A percentile compares a stretch with the other conserved stretches of the same genome.
These are phyloP conservation scores for Triops longicaudatus DNA, from an alignment of 1,140 invertebrate species.

Conservation along the genomic window DNA sequence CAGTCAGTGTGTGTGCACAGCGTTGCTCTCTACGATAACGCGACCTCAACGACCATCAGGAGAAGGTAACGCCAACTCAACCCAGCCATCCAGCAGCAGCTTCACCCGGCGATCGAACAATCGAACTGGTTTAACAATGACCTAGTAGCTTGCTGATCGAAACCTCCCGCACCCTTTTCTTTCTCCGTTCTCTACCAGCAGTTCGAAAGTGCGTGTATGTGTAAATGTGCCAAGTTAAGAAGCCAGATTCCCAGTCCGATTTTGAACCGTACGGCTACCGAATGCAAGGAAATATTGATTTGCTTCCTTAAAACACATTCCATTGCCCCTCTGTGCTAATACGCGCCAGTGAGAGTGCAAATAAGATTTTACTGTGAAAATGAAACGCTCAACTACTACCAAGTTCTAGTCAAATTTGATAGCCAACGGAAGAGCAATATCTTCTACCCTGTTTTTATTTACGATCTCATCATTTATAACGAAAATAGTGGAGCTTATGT, in stretches of 20 bases:
- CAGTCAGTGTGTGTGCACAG: conserved; percentile 1
- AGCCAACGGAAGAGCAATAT: background rate
- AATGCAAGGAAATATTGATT: conserved; percentile 5
- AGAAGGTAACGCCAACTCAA: background rate
- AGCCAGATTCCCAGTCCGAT: background rate
- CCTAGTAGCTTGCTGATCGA: conserved; percentile 11
- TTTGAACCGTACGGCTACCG: background rate
- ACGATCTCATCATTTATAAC: too few species aligned
- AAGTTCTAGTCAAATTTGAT: background rate
- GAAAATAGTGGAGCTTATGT: too few species aligned
- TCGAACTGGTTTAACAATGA: conserved; percentile 15
- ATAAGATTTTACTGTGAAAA: background rate
- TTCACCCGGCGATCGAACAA: background rate
- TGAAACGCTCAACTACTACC: background rate
- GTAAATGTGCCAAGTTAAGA: background rate
- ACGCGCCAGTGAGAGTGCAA: background rate
- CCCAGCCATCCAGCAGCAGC: background rate
- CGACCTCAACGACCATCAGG: conserved; percentile 10
- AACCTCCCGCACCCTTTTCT: conserved; percentile 1
- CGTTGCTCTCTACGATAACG: background rate
- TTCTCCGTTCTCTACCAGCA: background rate
- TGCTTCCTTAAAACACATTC: background rate
- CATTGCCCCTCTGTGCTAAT: background rate
- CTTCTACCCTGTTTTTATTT: too few species aligned
- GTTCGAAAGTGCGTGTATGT: background rate